phyloP scores from a whole-genome alignment of 2,797 vertebrate species.

The Sorex maritimensis region DNA sequence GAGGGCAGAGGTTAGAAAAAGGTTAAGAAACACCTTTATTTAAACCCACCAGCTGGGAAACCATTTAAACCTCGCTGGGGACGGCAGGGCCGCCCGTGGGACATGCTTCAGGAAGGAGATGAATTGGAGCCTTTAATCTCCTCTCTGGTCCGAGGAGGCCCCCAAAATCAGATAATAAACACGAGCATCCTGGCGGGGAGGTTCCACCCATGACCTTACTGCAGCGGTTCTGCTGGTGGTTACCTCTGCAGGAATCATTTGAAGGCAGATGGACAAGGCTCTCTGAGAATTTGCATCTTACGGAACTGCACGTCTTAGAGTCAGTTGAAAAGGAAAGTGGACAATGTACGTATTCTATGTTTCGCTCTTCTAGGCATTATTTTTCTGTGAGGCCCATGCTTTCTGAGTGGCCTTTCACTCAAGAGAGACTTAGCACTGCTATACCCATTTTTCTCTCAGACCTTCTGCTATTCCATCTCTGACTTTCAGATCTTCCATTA shows the following conservation, averaged over 20 bases:
- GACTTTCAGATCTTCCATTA: background rate
- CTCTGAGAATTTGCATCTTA: background rate
- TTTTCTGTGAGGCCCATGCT: background rate
- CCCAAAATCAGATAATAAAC: conserved; percentile 57
- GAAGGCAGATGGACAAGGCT: conserved; percentile 22
- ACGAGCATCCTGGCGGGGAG: background rate
- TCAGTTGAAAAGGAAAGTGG: too few relatives aligned
- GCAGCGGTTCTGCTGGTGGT: background rate
- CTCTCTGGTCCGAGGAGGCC: conserved; percentile 23
- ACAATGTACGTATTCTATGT: too few relatives aligned
- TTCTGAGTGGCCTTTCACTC: too few relatives aligned
- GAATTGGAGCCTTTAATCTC: conserved; percentile 60
- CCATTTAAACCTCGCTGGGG: conserved; percentile 48
- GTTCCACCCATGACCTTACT: background rate
- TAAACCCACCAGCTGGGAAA: conserved; percentile 57
- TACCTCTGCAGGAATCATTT: conserved; percentile 30
- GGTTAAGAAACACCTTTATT: conserved; percentile 58
- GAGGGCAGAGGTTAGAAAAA: conserved; percentile 78
- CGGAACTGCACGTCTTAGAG: background rate
- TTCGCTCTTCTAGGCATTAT: too few relatives aligned
- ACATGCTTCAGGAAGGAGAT: conserved; percentile 37
- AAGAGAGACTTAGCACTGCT: too few relatives aligned
- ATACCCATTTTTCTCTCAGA: too few relatives aligned
- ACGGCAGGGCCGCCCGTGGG: conserved; percentile 16
- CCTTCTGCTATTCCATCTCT: too few relatives aligned